phyloP scores from a whole-genome alignment of 2,113 vertebrate genomes.

The Sander lucioperca region DNA sequence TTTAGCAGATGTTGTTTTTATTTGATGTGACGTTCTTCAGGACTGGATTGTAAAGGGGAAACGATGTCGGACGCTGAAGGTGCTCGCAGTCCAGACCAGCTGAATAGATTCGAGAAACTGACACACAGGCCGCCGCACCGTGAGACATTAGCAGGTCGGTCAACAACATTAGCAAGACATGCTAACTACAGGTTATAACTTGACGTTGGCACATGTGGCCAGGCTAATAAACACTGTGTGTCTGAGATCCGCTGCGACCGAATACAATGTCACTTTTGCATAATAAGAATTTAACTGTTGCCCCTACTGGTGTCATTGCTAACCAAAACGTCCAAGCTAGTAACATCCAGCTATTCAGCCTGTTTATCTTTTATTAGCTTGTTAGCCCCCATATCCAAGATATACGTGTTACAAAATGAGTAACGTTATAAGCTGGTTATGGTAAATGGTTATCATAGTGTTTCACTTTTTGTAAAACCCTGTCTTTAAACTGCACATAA shows the following conservation, averaged over 20 bases:
- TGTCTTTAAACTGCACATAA: background rate
- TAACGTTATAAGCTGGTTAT: no score
- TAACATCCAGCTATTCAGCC: background rate
- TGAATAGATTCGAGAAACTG: slow-evolving; percentile 90
- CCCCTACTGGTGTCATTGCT: background rate
- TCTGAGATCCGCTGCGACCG: no score
- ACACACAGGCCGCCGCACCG: slow-evolving; percentile 86
- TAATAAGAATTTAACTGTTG: background rate
- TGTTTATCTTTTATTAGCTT: slow-evolving; percentile 13
- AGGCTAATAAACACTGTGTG: background rate
- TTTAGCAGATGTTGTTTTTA: slow-evolving; percentile 55
- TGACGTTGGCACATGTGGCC: background rate
- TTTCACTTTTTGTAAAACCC: background rate
- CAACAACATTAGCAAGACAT: slow-evolving; percentile 59
- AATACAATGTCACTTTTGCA: accelerated
- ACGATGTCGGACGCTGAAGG: slow-evolving; percentile 79
- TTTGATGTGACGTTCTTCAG: slow-evolving; percentile 48
- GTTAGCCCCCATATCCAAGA: background rate
- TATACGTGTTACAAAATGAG: background rate
- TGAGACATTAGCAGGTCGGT: slow-evolving; percentile 88
- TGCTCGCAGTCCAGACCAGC: slow-evolving; percentile 74
- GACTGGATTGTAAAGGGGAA: slow-evolving; percentile 54
- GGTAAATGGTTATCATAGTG: background rate
- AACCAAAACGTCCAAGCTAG: slow-evolving; percentile 10
- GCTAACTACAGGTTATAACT: slow-evolving; percentile 33